Evolutionary conservation across 2,888 invertebrate genomes (phyloP).

Genomic region (Crioceris asparagi): DNA sequence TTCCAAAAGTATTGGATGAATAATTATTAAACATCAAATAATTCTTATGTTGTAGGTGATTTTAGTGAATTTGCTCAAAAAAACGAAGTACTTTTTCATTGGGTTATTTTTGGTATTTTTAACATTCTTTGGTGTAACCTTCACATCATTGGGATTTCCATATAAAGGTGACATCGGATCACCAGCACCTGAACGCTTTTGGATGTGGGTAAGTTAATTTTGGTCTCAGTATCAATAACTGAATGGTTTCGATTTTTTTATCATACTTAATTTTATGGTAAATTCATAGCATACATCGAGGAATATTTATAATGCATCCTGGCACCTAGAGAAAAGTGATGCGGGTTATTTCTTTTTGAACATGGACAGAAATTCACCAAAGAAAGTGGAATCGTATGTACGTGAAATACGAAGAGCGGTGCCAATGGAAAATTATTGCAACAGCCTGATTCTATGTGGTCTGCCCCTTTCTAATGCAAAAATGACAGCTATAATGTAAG

Average conservation of each 20-base stretch:
- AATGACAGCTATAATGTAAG: conserved; percentile 29
- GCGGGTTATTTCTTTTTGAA: conserved; percentile 32
- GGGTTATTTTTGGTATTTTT: conserved; percentile 24
- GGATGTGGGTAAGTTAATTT: conserved; percentile 28
- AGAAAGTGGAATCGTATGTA: conserved; percentile 24
- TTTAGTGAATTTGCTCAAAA: conserved; percentile 24
- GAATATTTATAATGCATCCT: conserved; percentile 26
- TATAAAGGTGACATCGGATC: conserved; percentile 48
- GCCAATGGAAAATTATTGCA: conserved; percentile 26
- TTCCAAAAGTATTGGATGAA: conserved; percentile 3
- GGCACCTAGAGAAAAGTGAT: conserved; percentile 25
- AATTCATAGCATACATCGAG: conserved; percentile 28
- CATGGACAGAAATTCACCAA: conserved; percentile 34
- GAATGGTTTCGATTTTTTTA: no score
- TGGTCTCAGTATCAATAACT: background rate
- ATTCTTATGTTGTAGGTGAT: conserved; percentile 23
- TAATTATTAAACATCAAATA: conserved; percentile 1
- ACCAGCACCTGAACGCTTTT: conserved; percentile 58
- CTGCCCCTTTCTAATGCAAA: conserved; percentile 28
- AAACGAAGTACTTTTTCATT: conserved; percentile 22
- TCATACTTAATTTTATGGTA: no score
- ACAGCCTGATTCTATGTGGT: conserved; percentile 29
- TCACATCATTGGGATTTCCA: conserved; percentile 59
- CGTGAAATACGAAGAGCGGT: conserved; percentile 23
- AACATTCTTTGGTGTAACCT: conserved; percentile 39